These are phyloP conservation scores for Leptopilina myrica DNA, from an alignment of 2,888 invertebrate genomes.

Conservation along the genomic window DNA sequence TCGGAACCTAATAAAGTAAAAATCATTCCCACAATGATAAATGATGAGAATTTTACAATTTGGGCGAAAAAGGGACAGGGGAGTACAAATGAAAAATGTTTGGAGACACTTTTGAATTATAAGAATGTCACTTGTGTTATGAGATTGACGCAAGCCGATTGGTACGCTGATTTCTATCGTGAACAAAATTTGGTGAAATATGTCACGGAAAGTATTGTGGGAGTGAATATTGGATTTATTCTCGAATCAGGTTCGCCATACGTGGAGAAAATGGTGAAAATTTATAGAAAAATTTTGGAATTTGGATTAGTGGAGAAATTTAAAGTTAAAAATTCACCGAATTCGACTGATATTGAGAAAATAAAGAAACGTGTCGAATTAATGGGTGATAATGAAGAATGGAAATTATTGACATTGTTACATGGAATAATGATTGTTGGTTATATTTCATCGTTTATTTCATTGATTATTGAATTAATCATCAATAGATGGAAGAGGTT, in stretches of 20 bases:
- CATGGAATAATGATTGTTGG: not conserved
- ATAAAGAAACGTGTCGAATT: too few species aligned
- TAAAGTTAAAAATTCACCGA: not conserved
- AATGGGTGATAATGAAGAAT: not conserved
- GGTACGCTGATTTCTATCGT: not conserved
- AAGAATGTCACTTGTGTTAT: not conserved
- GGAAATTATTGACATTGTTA: not conserved
- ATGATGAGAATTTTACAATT: too few species aligned
- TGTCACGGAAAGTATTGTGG: not conserved
- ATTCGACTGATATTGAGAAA: too few species aligned
- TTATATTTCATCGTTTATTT: not conserved
- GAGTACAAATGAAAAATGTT: not conserved
- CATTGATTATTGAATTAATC: not conserved
- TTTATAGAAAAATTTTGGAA: not conserved
- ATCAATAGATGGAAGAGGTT: not conserved
- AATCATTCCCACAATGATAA: too few species aligned
- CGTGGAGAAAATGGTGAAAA: not conserved
- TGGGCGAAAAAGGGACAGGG: not conserved
- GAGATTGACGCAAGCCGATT: not conserved
- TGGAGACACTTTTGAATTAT: not conserved
- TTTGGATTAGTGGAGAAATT: not conserved
- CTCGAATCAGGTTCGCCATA: not conserved
- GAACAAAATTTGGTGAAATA: not conserved
- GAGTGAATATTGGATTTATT: not conserved
- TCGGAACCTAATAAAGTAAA: not conserved